phyloP scores from a whole-genome alignment of 2,113 vertebrate genomes.

The Tragelaphus buxtoni region DNA sequence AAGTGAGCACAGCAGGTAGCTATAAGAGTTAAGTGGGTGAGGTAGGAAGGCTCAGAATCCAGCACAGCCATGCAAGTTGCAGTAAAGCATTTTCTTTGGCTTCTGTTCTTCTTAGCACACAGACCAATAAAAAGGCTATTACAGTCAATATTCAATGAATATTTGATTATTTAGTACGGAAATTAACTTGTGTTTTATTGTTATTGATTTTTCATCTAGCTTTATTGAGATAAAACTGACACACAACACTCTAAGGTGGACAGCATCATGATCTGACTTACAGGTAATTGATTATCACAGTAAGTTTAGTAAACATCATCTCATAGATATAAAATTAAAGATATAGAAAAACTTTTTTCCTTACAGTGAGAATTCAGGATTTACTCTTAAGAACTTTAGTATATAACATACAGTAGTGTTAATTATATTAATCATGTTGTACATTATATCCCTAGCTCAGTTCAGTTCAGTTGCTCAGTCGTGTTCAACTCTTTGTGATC shows the following conservation, averaged over 20 bases:
- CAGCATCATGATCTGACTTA: background rate
- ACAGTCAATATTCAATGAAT: background rate
- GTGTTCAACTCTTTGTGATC: background rate
- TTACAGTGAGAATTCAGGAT: background rate
- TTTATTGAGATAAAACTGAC: background rate
- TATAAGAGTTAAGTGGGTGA: background rate
- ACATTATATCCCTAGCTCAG: background rate
- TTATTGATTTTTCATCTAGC: background rate
- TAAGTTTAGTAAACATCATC: background rate
- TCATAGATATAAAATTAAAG: background rate
- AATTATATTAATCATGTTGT: background rate
- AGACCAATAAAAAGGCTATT: background rate
- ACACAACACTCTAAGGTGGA: background rate
- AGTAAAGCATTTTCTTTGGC: background rate
- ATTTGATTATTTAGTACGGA: background rate
- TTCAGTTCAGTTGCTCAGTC: background rate
- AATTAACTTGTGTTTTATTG: background rate
- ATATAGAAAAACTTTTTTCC: background rate
- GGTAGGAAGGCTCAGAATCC: background rate
- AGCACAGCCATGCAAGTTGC: background rate
- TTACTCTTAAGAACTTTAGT: background rate
- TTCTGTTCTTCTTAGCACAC: background rate
- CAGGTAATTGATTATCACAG: background rate
- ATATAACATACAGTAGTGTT: background rate
- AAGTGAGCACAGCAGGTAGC: background rate